Evolutionary conservation across 2,113 vertebrate species (phyloP), one percentile per base, ranked within the genome.

Genomic region (Cepphus grylle): DNA sequence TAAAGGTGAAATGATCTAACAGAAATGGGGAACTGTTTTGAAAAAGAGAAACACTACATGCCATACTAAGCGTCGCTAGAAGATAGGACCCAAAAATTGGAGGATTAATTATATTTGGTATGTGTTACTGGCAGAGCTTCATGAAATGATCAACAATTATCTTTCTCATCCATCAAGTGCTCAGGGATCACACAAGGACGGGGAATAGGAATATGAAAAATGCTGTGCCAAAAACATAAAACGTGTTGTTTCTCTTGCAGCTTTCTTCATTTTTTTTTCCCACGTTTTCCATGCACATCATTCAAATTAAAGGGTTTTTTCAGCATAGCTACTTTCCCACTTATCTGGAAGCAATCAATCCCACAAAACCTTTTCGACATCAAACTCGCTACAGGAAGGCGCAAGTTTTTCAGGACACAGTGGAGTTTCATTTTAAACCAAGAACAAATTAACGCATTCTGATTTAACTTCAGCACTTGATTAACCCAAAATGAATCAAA

Each of bases 141-240:
- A 90, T 92, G 83, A 97, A 97, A 95, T 96, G 92, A 97, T 97
- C 94, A 96, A 95, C 97, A 96, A 91, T 97, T 96, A 95, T 96
- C 88, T 93, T 96, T 90, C 91, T 94, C 96, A 96, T 96, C 94
- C 67, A 90, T 97, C 95, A 96, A 95, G 72, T 84, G 92, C 66
- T 90, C 74, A 81, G 88, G 82, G 93, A 96, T 95, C 95, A 93
- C 88, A 73, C 81, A 88, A 97, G 95, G 94, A 95, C 88, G 86
- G 36, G 34, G 90, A 95, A 70, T 53, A 96, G 83, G 77, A 94
- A 96, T 88, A 81, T 22, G 59, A 97, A 94, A 70, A 18, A 73
- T 12, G 6, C 38, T 73, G 47, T 94, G 94, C 94, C 77, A 90
- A 92, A 96, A 91, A 34, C 81, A 94, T 55, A 79, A 85, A 93